These are phyloP conservation scores for Eurystomus glaucurus DNA, from an alignment of 2,797 vertebrate species.

Conservation along the genomic window DNA sequence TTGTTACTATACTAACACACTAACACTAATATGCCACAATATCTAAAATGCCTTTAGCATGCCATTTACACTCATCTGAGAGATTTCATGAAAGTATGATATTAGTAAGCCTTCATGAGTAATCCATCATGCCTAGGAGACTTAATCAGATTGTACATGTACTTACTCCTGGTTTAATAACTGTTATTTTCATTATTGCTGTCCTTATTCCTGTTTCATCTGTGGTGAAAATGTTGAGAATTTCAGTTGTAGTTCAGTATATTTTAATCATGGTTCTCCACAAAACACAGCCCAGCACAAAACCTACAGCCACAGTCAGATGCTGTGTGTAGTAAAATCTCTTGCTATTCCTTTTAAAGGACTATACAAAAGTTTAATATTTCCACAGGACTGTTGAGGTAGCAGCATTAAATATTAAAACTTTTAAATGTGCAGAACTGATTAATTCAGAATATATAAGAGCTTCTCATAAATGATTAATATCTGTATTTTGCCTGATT, in stretches of 20 bases:
- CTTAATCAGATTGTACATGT: conserved; percentile 65
- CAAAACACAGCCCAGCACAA: conserved; percentile 8
- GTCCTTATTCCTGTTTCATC: conserved; percentile 54
- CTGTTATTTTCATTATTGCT: conserved; percentile 59
- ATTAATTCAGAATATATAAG: conserved; percentile 87
- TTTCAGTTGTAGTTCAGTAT: conserved; percentile 20
- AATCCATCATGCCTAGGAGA: conserved; percentile 73
- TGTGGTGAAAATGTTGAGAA: conserved; percentile 51
- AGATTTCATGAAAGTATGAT: conserved; percentile 62
- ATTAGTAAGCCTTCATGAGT: conserved; percentile 74
- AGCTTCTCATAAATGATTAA: conserved; percentile 84
- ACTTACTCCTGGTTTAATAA: conserved; percentile 55
- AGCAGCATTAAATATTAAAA: conserved; percentile 87
- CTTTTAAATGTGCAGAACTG: conserved; percentile 83
- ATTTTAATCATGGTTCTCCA: not conserved
- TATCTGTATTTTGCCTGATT: conserved; percentile 81
- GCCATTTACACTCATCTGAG: conserved; percentile 66
- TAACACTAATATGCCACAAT: conserved; percentile 53
- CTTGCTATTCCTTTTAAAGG: conserved; percentile 46
- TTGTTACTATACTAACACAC: conserved; percentile 68
- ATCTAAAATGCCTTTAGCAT: conserved; percentile 62
- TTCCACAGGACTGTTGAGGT: conserved; percentile 75
- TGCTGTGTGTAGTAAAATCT: not conserved
- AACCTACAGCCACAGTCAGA: conserved; percentile 29
- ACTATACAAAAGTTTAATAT: conserved; percentile 74